Evolutionary conservation across 1,140 invertebrate species (phyloP).

Genomic region (Drosophila pectinifera): DNA sequence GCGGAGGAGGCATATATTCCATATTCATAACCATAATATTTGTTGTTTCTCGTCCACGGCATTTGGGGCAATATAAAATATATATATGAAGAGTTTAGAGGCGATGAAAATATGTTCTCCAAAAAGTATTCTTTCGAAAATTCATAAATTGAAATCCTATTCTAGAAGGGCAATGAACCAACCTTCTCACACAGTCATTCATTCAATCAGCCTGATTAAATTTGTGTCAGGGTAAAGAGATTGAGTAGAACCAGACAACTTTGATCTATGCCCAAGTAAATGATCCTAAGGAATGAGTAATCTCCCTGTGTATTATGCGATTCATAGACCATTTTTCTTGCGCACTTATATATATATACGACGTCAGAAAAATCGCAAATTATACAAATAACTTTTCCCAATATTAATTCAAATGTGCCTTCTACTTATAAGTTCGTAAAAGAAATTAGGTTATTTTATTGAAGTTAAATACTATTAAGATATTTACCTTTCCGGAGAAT

Average conservation of each 20-base stretch:
- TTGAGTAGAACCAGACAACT: slow-evolving; percentile 15
- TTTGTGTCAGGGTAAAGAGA: slow-evolving; percentile 22
- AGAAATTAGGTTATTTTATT: not conserved
- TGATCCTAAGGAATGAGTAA: slow-evolving; percentile 36
- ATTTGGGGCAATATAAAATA: slow-evolving; percentile 8
- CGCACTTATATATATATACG: slow-evolving; percentile 9
- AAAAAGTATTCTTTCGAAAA: slow-evolving; percentile 14
- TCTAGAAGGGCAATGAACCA: slow-evolving; percentile 31
- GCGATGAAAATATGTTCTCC: slow-evolving; percentile 1
- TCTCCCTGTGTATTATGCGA: slow-evolving; percentile 18
- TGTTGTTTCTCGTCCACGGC: slow-evolving; percentile 9
- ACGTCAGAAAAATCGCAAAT: slow-evolving; percentile 20
- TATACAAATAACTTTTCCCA: slow-evolving; percentile 1
- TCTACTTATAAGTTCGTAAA: too few relatives aligned
- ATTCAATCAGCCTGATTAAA: slow-evolving; percentile 18
- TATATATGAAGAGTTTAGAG: slow-evolving; percentile 9
- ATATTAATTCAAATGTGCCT: slow-evolving; percentile 3
- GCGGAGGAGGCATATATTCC: slow-evolving; percentile 34
- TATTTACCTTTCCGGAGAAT: too few relatives aligned
- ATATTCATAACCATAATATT: slow-evolving; percentile 26
- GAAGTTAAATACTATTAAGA: too few relatives aligned
- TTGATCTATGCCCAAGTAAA: slow-evolving; percentile 42
- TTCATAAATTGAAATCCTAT: not conserved
- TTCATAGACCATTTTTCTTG: slow-evolving; percentile 25
- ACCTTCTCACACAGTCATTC: slow-evolving; percentile 8